Evolutionary conservation across 2,113 vertebrate species (phyloP), one percentile per base, ranked within the genome.

Genomic region (Heptranchias perlo): DNA sequence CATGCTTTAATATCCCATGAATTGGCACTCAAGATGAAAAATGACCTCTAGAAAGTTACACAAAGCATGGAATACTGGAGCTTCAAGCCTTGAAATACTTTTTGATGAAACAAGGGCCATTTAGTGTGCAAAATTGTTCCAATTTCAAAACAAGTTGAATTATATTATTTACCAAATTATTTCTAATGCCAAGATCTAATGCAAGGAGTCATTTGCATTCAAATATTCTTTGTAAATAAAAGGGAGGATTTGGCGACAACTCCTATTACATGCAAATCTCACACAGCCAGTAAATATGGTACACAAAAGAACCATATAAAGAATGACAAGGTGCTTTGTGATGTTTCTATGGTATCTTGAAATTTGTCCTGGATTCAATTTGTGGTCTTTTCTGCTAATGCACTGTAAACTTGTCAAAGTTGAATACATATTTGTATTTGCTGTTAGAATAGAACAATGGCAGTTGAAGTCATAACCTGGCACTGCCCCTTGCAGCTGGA

Each of bases 361-460:
- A 93, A 93, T 62, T 58, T 61, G 54, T 35, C 87, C 54, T 92
- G 28, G 14, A 92, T 92, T 91, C 2, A 91, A 58, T 52, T 39
- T 28, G 35, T 39, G 58, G 64, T 44, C 35, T 39, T 62, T 39
- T 39, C 58, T 93, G 58, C 35, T 39, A 39, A 62, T 39, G 54
- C 89, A 39, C 35, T 62, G 35, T 62, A 62, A 93, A 93, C 16
- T n/a, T 62, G 89, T 93, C 89, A 93, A 62, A 39, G 31, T 92
- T 92, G 87, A 92, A 61, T 61, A 92, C 87, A 92, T 92, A 61
- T 58, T 92, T 58, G 52, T 92, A 54, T 54, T 91, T 91, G 31
- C 49, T 61, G 87, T 54, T 91, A 58, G 44, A 14, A 28, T 54
- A 14, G 49, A 54, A 89, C 49, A 89, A 89, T 58, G 18, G 31